Base-by-base conservation (phyloP, 2,888 invertebrate species). In the Lasius fuliginosus region DNA sequence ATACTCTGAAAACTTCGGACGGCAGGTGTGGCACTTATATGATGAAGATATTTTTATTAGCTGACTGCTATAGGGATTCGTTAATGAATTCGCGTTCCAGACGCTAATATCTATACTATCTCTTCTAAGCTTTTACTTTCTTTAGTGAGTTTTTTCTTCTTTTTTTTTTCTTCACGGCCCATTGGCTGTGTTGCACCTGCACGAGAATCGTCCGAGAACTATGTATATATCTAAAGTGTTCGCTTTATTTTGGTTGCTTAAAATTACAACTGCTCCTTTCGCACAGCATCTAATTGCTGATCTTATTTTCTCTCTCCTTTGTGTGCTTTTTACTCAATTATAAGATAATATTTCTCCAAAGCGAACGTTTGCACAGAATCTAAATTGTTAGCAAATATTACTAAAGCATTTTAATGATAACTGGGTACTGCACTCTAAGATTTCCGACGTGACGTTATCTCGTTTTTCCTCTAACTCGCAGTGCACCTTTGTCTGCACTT, bases 21-120 rank as follows among this genome's bases (percentile, higher is more conserved):
- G 71, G 46, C 79, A 79, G 79, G 60, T 71, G 79, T 18, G 69
- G 46, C 71, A 79, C 46, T 79, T 69, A 18, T 46, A n/a, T 49
- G 30, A 68, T 46, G 33, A n/a, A 2, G 71, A 49, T 60, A 36
- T 79, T 71, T 60, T 79, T 68, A 68, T 68, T 42, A 36, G 60
- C 30, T 36, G 36, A 33, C 15, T 58, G 36, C 27, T 79, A 12
- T 79, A 79, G 18, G 60, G 79, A 62, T 62, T 58, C 71, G 36
- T 46, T 71, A 71, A 79, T 79, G 71, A 79, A 79, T 79, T 79
- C 36, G 8, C 58, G 33, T 71, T 56, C 3, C 68, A 56, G 40
- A 67, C 46, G n/a, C 42, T 42, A 46, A 23, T 27, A 49, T 71
- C 12, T 67, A 15, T 40, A 60, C 69, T 33, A 58, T 27, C 36